These are phyloP conservation scores for Zenarchopterus dispar DNA, from an alignment of 2,797 vertebrate genomes.

Conservation along the genomic window DNA sequence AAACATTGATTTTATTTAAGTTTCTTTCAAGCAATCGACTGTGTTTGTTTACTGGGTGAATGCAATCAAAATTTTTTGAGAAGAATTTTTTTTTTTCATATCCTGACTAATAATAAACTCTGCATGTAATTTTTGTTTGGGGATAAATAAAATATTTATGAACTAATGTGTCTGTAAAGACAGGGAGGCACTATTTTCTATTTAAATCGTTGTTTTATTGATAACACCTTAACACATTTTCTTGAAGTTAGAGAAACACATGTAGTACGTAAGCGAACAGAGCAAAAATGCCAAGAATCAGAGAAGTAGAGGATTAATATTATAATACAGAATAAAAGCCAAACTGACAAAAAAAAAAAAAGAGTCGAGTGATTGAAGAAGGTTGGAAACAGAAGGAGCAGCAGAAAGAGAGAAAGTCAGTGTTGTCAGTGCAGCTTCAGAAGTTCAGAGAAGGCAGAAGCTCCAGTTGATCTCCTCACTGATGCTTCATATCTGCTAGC, in stretches of 20 bases:
- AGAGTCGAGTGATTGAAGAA: conserved; percentile 66
- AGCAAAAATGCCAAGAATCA: conserved; percentile 78
- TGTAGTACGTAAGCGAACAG: conserved; percentile 81
- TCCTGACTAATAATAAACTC: too few relatives aligned
- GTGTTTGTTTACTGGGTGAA: too few relatives aligned
- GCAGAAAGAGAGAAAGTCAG: conserved; percentile 63
- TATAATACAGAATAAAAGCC: conserved; percentile 78
- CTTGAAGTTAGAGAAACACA: conserved; percentile 83
- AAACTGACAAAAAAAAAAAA: conserved; percentile 68
- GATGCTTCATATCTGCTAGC: conserved; percentile 11
- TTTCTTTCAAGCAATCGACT: too few relatives aligned
- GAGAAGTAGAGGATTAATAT: conserved; percentile 77
- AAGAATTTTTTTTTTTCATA: too few relatives aligned
- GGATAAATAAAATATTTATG: not conserved
- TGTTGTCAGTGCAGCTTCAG: conserved; percentile 69
- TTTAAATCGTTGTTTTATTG: conserved; percentile 84
- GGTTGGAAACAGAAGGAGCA: conserved; percentile 52
- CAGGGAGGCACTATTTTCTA: conserved; percentile 48
- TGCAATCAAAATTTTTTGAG: too few relatives aligned
- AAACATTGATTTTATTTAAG: too few relatives aligned
- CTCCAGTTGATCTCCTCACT: conserved; percentile 27
- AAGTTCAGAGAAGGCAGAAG: conserved; percentile 29
- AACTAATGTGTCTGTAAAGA: conserved; percentile 7
- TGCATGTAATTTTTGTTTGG: not conserved
- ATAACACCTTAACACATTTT: conserved; percentile 83